Base-by-base conservation (phyloP, 2,113 vertebrate genomes). In the Lepus europaeus region DNA sequence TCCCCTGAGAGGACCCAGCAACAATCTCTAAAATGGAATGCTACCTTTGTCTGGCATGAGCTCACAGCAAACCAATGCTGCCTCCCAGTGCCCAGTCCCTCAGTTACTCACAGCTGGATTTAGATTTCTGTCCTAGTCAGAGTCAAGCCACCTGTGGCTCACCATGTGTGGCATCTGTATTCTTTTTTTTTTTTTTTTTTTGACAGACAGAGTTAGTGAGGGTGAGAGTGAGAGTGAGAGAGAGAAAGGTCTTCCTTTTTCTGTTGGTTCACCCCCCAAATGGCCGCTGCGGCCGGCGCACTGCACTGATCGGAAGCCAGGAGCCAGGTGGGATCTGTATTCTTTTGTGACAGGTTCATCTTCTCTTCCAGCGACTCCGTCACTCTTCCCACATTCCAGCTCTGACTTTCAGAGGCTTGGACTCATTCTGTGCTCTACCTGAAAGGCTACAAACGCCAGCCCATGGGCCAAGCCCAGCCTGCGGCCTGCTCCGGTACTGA, bases 41-140 rank as follows among this genome's bases (percentile, higher is more conserved):
- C 33, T 59, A 69, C 49, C 20, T 74, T 81, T 90, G 53, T 23
- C 10, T 25, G 74, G 31, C 17, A n/a, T 66, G 77, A 77, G 33
- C 68, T 66, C 39, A 89, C 82, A 72, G 80, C 82, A 63, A 91
- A 63, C 56, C 23, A 51, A 45, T 69, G 61, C 91, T 95, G 95
- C 91, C 89, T 87, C 95, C 95, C 95, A 93, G 87, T 77, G 96
- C 83, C 66, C 76, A 83, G 4, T 51, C 85, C 66, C 76, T 84
- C 68, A 61, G 81, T n/a, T 80, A 89, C 20, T 69, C 72, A 80
- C 51, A 87, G 87, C 27, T 3, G 14, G 83, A 69, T 80, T 63
- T 56, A 53, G 6, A 68, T 72, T 68, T 81, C 89, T 82, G 87
- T 86, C 68, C 51, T 91, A 79, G 70, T 68, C 19, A 70, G 49